Percentiles rank a stretch among this genome's conserved stretches.
Evolutionary conservation across 1,140 invertebrate species (phyloP).

Genomic region (Drosophila takahashii): DNA sequence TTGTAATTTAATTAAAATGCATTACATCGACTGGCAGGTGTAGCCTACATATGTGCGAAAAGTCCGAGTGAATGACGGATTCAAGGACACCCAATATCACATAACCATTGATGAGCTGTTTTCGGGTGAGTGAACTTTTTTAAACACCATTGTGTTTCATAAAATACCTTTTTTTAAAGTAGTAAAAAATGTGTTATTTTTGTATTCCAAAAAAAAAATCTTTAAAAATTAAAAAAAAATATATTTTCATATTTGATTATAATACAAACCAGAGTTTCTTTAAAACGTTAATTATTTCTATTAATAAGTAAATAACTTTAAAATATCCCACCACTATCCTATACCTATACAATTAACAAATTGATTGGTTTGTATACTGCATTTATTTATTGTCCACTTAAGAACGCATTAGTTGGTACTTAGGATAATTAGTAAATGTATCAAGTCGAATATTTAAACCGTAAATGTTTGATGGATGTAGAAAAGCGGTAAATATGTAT

Average conservation of each 20-base stretch:
- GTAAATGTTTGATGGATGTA: constrained; percentile 28
- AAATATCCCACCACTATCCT: background rate
- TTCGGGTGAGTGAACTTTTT: background rate
- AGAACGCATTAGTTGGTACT: constrained; percentile 49
- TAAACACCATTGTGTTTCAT: background rate
- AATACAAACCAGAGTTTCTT: no score
- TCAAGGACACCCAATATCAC: constrained; percentile 1
- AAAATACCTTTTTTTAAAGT: no score
- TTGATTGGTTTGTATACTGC: constrained; percentile 15
- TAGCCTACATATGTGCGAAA: constrained; percentile 52
- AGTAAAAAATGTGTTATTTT: no score
- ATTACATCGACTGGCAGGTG: constrained; percentile 41
- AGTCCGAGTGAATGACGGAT: background rate
- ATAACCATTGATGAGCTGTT: background rate
- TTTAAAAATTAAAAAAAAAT: no score
- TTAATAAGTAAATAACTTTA: background rate
- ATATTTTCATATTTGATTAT: no score
- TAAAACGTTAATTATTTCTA: background rate
- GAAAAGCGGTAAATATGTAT: constrained; percentile 22
- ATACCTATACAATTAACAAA: constrained; percentile 9
- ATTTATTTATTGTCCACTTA: constrained; percentile 68
- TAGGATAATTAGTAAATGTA: constrained; percentile 40
- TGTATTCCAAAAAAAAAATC: no score
- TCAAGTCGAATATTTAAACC: constrained; percentile 17
- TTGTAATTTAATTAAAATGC: constrained; percentile 58